Evolutionary conservation across 2,113 vertebrate genomes (phyloP), one percentile per base, ranked within the genome.

Genomic region (Vulpes lagopus): DNA sequence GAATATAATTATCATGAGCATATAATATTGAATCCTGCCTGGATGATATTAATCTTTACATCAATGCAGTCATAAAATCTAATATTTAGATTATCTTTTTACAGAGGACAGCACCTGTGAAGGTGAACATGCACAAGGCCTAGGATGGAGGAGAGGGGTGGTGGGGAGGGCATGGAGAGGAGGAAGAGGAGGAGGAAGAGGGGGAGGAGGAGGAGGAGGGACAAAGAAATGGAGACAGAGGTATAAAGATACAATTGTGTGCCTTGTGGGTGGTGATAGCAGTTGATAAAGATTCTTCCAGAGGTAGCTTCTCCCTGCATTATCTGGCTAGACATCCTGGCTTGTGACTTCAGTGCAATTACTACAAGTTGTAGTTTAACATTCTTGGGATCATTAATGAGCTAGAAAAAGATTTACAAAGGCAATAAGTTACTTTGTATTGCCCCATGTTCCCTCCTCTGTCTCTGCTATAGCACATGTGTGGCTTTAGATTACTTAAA

Each of bases 371-470:
- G 96, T 97, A 87, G 62, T 98, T 98, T 98, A 98, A 98, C 98
- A 92, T 74, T 88, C 30, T 82, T 17, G 65, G 49, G 91, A 89
- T 96, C 92, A 93, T 98, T 98, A 98, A 97, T 97, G 94, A 96
- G 95, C 92, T 78, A 59, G 97, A 96, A 80, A 98, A 98, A 98
- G 94, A 98, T 98, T 98, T 96, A 98, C 98, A 96, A 94, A 98
- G 35, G 22, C 81, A 95, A 60, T 49, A 76, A 98, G 96, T 98
- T 92, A 43, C 84, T 81, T 79, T 96, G 98, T 98, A 96, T 98
- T 84, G 95, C 97, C 97, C 95, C 83, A 8, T 57, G 74, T 65
- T 97, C 96, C 86, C 96, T 94, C 97, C 86, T 53, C 83, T 83
- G 4, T 76, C 62, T 91, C 76, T 67, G 22, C 35, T 53, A 71